Base-by-base conservation (phyloP, 2,797 vertebrate genomes). In the Oreonectes daqikongensis region DNA sequence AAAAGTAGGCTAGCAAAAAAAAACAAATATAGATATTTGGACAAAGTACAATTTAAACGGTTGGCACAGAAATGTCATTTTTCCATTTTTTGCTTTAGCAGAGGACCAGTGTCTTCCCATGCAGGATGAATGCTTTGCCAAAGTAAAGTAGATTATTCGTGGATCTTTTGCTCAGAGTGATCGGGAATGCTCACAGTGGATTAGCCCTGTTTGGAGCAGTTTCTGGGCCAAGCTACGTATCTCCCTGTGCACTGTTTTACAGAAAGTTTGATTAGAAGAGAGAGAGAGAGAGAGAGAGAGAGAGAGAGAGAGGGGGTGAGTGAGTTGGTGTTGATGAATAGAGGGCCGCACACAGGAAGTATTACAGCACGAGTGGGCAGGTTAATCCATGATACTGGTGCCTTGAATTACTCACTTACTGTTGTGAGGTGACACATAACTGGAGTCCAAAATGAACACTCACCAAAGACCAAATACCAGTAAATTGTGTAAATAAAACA, bases 181-280 rank as follows among this genome's bases (percentile, higher is more conserved):
- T 84, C 59, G 30, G 52, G 60, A 71, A 79, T 73, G 60, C 81
- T 79, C 72, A 73, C 83, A 68, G 66, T 26, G 79, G 83, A 82
- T 82, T 84, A 82, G 79, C 61, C 79, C 78, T 82, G 83, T 82
- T 81, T 84, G 61, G 76, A 82, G 77, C n/a, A 61, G 67, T 82
- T 84, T 84, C 81, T 81, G 81, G 83, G 81, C 69, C 83, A 80
- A 79, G 76, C 66, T 52, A 28, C 81, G 44, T 79, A 67, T 84
- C 72, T 80, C 75, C 72, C 75, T 65, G 69, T 73, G 72, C 48
- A 44, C 72, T 42, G 52, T 78, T 75, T 72, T 77, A 77, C 26
- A 72, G 63, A 82, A 81, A 77, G 74, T 79, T 73, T 69, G 68
- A 67, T 65, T 57, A 64, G 61, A 38, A 68, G 46, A 48, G 66